Evolutionary conservation across 1,140 invertebrate genomes (phyloP).

Genomic region (Caerostris extrusa): DNA sequence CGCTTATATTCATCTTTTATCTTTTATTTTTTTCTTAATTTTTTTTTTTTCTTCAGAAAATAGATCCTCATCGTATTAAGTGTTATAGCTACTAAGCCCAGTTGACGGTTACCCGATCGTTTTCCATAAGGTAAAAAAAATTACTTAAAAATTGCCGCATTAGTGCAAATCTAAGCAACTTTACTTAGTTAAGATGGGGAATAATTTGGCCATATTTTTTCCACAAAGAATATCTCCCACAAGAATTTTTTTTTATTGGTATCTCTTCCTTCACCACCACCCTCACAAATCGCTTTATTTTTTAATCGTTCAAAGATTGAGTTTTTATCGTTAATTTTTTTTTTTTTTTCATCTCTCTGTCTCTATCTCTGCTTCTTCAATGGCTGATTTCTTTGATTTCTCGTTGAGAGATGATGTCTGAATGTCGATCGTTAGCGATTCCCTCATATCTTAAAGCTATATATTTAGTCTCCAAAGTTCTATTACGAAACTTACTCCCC

Average conservation of each 20-base stretch:
- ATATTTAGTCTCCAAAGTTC: conserved; percentile 48
- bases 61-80: conserved; percentile 38
- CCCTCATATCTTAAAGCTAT: conserved; percentile 42
- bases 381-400: conserved; percentile 23
- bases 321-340: background rate
- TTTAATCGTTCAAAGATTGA: conserved; percentile 60
- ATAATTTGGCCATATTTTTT: conserved; percentile 62
- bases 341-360: background rate
- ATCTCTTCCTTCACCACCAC: background rate
- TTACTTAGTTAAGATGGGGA: conserved; percentile 61
- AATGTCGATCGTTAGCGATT: conserved; percentile 50
- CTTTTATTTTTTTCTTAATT: conserved; percentile 2
- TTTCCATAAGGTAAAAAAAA: background rate
- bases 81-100: conserved; percentile 64
- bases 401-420: conserved; percentile 13
- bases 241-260: background rate
- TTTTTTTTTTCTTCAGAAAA: background rate
- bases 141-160: conserved; percentile 58
- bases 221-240: background rate
- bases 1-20: conserved; percentile 22
- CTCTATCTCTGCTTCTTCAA: background rate
- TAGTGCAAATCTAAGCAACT: conserved; percentile 68
- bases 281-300: conserved; percentile 44
- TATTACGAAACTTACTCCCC: conserved; percentile 37
- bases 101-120: conserved; percentile 13